A percentile compares a stretch with the other conserved stretches of the same genome.
Conservation (phyloP, 2,888 invertebrate species). For the Cinara cedri region DNA sequence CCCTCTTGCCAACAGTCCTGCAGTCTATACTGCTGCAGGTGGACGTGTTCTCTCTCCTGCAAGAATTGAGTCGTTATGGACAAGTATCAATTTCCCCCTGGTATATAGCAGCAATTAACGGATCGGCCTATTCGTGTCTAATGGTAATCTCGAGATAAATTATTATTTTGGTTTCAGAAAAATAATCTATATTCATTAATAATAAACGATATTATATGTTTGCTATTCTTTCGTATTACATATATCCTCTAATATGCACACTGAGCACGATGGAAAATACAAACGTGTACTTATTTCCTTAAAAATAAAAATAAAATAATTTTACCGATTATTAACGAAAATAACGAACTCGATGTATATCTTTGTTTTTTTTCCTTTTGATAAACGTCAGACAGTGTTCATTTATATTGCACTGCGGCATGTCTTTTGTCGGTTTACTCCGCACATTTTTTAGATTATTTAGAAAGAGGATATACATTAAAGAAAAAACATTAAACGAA, state of each 20-base stretch:
- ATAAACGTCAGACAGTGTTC: conserved; percentile 15
- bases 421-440: neutral
- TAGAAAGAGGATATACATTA: conserved; percentile 9
- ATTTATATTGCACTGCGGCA: conserved; percentile 22
- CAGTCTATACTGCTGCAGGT: too few species aligned
- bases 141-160: conserved; percentile 37
- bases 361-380: neutral
- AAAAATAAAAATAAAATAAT: too few species aligned
- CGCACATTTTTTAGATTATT: neutral
- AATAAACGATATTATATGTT: conserved; percentile 1
- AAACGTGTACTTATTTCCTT: neutral
- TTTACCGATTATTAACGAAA: neutral
- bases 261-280: neutral
- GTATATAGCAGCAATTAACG: neutral
- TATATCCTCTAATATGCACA: neutral
- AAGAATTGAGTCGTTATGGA: conserved; percentile 46
- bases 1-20: too few species aligned
- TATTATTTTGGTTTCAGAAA: conserved; percentile 4
- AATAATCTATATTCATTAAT: too few species aligned
- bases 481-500: conserved; percentile 1
- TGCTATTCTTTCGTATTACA: neutral
- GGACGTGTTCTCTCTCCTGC: neutral
- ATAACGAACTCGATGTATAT: neutral
- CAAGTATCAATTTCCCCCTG: conserved; percentile 33
- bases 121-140: conserved; percentile 42